Evolutionary conservation across 2,888 invertebrate genomes (phyloP), one percentile per base, ranked within the genome.

Genomic region (Nephrocerus scutellatus): DNA sequence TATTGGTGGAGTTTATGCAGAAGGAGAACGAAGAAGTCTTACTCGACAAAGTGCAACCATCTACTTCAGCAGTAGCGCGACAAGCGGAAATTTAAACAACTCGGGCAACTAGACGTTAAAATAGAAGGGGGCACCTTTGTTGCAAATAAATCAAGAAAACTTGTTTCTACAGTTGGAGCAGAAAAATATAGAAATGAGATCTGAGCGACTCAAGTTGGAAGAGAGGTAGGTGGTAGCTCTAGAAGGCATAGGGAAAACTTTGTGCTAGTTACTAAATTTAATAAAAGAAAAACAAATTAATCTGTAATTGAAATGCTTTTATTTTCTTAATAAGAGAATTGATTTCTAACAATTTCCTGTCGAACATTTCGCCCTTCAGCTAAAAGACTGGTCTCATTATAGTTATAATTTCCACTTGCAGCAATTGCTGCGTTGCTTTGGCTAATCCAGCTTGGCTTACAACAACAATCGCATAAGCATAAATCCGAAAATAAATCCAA

Each of bases 361-460:
- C 25, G n/a, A 6, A 10, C 25, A 25, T 25, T 25, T 25, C n/a
- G 25, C 25, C 25, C 25, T 25, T 9, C 25, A 25, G 25, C 25
- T 25, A 6, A 25, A 6, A 25, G 9, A n/a, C n/a, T n/a, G n/a
- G n/a, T n/a, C 9, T 25, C 5, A 6, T 6, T 12, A 6, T 12
- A 25, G 5, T 25, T 25, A 25, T 25, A 25, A 25, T 25, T 25
- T 25, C n/a, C 25, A 25, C n/a, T 25, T 25, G 25, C n/a, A n/a
- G n/a, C n/a, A n/a, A n/a, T n/a, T n/a, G n/a, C n/a, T n/a, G n/a
- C n/a, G n/a, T n/a, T n/a, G n/a, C n/a, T n/a, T n/a, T n/a, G n/a
- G n/a, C n/a, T n/a, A n/a, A n/a, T n/a, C n/a, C n/a, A n/a, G n/a
- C n/a, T n/a, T n/a, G n/a, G n/a, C n/a, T n/a, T n/a, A n/a, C n/a